Base-by-base conservation (phyloP, 2,888 invertebrate genomes). In the Mechanitis mazaeus region DNA sequence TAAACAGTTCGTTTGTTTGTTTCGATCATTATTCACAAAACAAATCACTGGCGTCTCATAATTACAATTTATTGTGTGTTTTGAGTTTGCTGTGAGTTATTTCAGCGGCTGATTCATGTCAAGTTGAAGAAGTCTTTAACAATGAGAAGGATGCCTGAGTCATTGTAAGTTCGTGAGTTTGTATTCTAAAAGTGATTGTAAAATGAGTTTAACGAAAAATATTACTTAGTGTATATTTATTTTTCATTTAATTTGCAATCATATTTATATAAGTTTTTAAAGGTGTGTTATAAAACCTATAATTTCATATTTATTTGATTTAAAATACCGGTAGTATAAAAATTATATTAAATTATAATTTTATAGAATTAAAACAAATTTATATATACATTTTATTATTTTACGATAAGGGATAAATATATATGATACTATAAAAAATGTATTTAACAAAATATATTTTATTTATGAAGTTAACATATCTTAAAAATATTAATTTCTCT, bases 141-240 rank as follows among this genome's bases (percentile, higher is more conserved):
- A 81, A 81, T 81, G 81, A 75, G 76, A 79, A 76, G 78, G 78
- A 78, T 78, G 79, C 73, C 72, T 81, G 79, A 83, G 71, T 83
- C 81, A 83, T 59, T 46, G 63, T 42, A 12, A 57, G 61, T 56
- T 60, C 58, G 60, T 63, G 59, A 61, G 54, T 55, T 58, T 62
- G 38, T 47, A 61, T 46, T 55, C 45, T 60, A 6, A 28, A 38
- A 56, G 28, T 45, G 9, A 31, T 45, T 6, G 33, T 46, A 42
- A 35, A 20, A 20, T 33, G 33, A 33, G 20, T 33, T 20, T 38
- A 35, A 50, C 31, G 28, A 50, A 28, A 31, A 20, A 20, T 2
- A 20, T 20, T 20, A 20, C 20, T 20, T 20, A 20, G 20, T 20
- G 20, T 20, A 20, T 20, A 20, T 20, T 20, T 20, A 1, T 20